These are phyloP conservation scores for Creontiades dilutus DNA, from an alignment of 2,888 invertebrate genomes.

Conservation along the genomic window DNA sequence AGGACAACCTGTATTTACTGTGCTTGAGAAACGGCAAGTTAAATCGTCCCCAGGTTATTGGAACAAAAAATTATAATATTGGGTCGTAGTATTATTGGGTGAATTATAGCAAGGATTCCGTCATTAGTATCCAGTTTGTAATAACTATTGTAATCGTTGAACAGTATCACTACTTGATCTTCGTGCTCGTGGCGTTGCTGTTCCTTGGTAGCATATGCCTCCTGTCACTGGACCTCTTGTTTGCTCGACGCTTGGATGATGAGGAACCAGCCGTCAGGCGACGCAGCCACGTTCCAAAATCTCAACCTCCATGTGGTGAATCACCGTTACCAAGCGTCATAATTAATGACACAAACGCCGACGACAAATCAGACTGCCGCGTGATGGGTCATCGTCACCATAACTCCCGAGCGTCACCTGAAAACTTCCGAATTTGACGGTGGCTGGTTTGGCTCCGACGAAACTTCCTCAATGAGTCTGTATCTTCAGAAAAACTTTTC, in stretches of 20 bases:
- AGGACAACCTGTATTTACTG: too few relatives aligned
- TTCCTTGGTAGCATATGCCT: conserved; percentile 37
- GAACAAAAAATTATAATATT: too few relatives aligned
- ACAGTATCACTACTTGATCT: conserved; percentile 40
- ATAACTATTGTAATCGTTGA: background rate
- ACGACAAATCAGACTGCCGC: background rate
- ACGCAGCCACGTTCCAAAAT: background rate
- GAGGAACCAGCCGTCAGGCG: background rate
- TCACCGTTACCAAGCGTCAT: background rate
- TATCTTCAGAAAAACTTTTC: background rate
- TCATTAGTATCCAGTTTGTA: background rate
- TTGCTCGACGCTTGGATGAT: background rate
- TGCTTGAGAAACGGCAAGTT: too few relatives aligned
- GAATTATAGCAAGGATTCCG: too few relatives aligned
- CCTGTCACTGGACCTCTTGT: conserved; percentile 15
- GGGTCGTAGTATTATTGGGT: too few relatives aligned
- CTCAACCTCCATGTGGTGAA: background rate
- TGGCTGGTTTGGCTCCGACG: background rate
- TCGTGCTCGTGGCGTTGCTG: background rate
- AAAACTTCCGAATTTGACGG: conserved; percentile 10
- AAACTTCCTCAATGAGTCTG: background rate
- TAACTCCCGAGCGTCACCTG: background rate
- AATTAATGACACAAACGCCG: background rate
- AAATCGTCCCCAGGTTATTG: too few relatives aligned
- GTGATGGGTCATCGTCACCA: background rate